Base-by-base conservation (phyloP, 1,140 invertebrate species). In the Venturia canescens region DNA sequence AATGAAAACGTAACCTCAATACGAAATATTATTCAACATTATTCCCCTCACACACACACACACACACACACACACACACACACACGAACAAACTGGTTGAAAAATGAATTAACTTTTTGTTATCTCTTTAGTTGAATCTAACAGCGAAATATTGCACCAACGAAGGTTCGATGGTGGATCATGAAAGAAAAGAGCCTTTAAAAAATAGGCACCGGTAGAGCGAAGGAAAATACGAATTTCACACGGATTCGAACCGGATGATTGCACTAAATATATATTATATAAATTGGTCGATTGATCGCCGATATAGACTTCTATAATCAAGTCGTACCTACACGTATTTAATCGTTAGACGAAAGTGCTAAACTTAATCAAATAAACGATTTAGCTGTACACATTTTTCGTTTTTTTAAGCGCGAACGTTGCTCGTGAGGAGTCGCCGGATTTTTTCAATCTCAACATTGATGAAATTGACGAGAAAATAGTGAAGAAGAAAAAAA, bases 321-420 rank as follows among this genome's bases (percentile, higher is more conserved):
- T 57, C 48, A 74, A 27, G 70, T 72, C 21, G 70, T 72, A 72
- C 38, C 70, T 48, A 72, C 21, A 23, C 21, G 70, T 72, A 72
- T 72, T 72, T 72, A 44, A 72, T 72, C 70, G 38, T 50, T 50
- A 72, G 38, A 72, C 70, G 70, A 72, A 38, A 26, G 21, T 26
- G 7, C 18, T 57, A 72, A 50, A 21, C 38, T 48, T 50, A 57
- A 29, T 18, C 50, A 6, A 57, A 26, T 26, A 27, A 57, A 44
- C 44, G 15, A 57, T 50, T 26, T 23, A 18, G 27, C 23, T 16
- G 57, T 23, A 15, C 23, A 23, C 18, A 57, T 23, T 57, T 57
- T 23, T 57, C 15, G 1, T 57, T 57, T 7, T 3, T 57, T 57
- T 2, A 44, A n/a, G n/a, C n/a, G 11, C 38, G 38, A 44, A 44